Base-by-base conservation (phyloP, 2,113 vertebrate genomes). In the Pedetes capensis region DNA sequence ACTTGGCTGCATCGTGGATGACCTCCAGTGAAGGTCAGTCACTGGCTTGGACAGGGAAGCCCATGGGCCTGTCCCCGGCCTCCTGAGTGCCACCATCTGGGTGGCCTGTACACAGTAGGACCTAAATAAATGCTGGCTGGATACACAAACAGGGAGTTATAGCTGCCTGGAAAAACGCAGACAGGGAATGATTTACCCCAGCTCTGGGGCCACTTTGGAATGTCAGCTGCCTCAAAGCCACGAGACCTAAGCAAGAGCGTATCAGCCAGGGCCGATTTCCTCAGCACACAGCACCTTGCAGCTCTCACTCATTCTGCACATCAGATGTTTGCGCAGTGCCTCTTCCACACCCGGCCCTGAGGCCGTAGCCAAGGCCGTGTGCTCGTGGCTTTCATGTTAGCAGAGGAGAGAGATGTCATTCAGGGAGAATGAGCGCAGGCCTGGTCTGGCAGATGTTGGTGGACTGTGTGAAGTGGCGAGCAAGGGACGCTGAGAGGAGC, bases 271-370 rank as follows among this genome's bases (percentile, higher is more conserved):
- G 81, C 81, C n/a, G 64, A 72, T 94, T 93, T 93, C 91, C 91
- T 61, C 69, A 93, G 87, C 51, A 44, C 47, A 42, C 27, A 20
- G 76, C 81, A 81, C 74, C 22, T 4, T 86, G 51, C 5, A 3
- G 76, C 75, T 95, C n/a, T 74, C 42, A 79, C 27, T 93, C 83
- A 59, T 96, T 83, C 55, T 91, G 27, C 69, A 91, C 25, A 79
- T 91, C 83, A 94, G 42, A 63, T 75, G 39, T 93, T 86, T 95
- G 76, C 51, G 5, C 17, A 55, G 53, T 63, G 59, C 75, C 49
- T 61, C 23, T 61, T 86, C 63, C 14, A 12, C 74, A 94, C 66
- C 91, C 84, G 80, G 47, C 18, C 22, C 34, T 6, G 29, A 81
- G 78, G 74, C 79, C 42, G 2, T 39, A 71, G 76, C 59, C 76